These are phyloP conservation scores for Chrysogorgia sp. DNA, from an alignment of 92 coral and sea anemone genomes.

Conservation along the genomic window DNA sequence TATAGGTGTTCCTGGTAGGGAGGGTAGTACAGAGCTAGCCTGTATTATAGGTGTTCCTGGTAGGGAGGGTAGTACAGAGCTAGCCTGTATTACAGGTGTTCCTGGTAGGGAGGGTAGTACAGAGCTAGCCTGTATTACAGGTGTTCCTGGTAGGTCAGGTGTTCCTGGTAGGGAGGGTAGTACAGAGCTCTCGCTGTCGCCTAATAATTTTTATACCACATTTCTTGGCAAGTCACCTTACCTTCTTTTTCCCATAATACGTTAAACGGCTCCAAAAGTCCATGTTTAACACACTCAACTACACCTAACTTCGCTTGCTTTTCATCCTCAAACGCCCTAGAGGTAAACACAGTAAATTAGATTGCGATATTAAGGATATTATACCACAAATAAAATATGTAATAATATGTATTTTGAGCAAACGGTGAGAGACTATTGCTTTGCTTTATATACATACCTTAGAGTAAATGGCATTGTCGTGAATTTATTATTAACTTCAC, in stretches of 20 bases:
- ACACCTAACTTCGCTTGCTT: constrained; percentile 93
- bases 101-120: no score
- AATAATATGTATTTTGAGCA: neutral
- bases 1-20: no score
- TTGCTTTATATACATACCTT: constrained; percentile 56
- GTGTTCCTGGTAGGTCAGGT: no score
- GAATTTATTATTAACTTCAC: constrained; percentile 90
- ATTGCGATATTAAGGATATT: neutral
- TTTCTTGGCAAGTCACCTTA: constrained; percentile 26
- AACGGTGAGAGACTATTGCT: neutral
- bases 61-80: no score
- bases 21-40: no score
- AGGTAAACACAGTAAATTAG: neutral
- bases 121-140: no score
- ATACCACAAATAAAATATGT: no score
- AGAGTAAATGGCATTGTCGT: constrained; percentile 94
- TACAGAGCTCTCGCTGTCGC: no score
- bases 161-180: no score
- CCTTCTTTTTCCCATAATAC: constrained; percentile 98
- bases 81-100: no score
- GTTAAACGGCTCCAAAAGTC: constrained; percentile 89
- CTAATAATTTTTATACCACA: no score
- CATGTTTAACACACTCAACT: constrained; percentile 84
- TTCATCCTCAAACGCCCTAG: constrained; percentile 96
- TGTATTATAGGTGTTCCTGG: no score